Conservation (phyloP, 2,888 invertebrate species). For the Diarsia brunnea region DNA sequence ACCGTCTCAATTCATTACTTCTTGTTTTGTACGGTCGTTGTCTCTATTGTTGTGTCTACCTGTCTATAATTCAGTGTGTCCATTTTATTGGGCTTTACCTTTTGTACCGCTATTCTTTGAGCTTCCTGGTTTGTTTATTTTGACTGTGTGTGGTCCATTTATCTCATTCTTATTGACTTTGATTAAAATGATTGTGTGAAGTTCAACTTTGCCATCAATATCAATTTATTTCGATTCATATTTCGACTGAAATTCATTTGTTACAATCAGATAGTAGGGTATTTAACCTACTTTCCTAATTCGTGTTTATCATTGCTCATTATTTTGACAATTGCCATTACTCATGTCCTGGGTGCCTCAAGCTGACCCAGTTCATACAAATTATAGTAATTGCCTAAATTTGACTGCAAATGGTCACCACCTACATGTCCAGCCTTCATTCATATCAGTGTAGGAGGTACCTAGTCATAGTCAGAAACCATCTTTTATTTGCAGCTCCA, state of each 20-base stretch:
- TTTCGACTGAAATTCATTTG: conserved; percentile 33
- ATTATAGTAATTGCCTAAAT: conserved; percentile 81
- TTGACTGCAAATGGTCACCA: conserved; percentile 65
- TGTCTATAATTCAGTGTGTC: conserved; percentile 37
- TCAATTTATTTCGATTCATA: conserved; percentile 33
- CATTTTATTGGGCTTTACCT: conserved; percentile 28
- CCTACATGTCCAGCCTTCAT: conserved; percentile 64
- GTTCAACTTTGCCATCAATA: conserved; percentile 27
- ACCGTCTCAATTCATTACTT: conserved; percentile 66
- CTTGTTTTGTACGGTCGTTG: conserved; percentile 42
- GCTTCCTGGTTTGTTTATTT: conserved; percentile 23
- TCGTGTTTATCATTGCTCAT: conserved; percentile 61
- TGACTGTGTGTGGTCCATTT: conserved; percentile 7
- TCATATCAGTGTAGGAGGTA: conserved; percentile 70
- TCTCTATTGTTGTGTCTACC: conserved; percentile 53
- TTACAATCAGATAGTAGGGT: conserved; percentile 50
- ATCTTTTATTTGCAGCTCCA: conserved; percentile 17
- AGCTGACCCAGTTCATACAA: conserved; percentile 75
- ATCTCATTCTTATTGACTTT: conserved; percentile 8
- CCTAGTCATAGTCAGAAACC: conserved; percentile 45
- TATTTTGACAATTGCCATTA: conserved; percentile 72
- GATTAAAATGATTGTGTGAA: conserved; percentile 13
- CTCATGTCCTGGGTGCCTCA: conserved; percentile 74
- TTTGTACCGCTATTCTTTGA: conserved; percentile 11
- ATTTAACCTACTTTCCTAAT: conserved; percentile 63